Evolutionary conservation across 2,113 vertebrate genomes (phyloP).

Genomic region (Patagioenas fasciata): DNA sequence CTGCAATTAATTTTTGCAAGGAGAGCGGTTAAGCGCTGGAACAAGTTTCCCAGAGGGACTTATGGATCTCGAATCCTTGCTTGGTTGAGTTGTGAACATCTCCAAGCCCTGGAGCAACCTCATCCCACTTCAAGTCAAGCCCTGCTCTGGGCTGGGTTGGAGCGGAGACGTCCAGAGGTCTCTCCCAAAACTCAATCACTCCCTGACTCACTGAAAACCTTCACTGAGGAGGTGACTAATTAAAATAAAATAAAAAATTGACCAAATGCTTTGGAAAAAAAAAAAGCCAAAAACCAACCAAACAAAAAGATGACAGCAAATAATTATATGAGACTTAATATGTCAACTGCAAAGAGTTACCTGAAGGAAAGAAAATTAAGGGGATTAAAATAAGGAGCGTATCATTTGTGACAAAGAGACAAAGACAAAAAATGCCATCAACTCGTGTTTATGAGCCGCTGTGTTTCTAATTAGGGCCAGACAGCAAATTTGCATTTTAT

Average conservation of each 20-base stretch:
- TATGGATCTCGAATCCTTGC: background rate
- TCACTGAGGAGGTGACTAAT: background rate
- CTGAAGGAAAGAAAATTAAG: constrained; percentile 50
- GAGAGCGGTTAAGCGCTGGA: background rate
- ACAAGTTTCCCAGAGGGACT: background rate
- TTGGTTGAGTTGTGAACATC: background rate
- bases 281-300: background rate
- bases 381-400: constrained; percentile 27
- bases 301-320: background rate
- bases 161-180: background rate
- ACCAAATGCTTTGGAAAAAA: background rate
- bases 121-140: background rate
- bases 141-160: background rate
- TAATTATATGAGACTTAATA: background rate
- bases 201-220: background rate
- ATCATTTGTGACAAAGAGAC: constrained; percentile 15
- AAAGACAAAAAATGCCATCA: constrained; percentile 18
- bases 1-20: background rate
- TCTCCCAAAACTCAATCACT: background rate
- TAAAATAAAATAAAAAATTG: background rate
- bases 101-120: background rate
- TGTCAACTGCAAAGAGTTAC: constrained; percentile 12
- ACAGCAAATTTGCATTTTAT: constrained; percentile 57
- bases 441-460: constrained; percentile 36
- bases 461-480: constrained; percentile 62